Percentiles rank a stretch among this genome's conserved stretches.
phyloP scores from a whole-genome alignment of 2,797 vertebrate genomes.

The Pteronotus mesoamericanus region DNA sequence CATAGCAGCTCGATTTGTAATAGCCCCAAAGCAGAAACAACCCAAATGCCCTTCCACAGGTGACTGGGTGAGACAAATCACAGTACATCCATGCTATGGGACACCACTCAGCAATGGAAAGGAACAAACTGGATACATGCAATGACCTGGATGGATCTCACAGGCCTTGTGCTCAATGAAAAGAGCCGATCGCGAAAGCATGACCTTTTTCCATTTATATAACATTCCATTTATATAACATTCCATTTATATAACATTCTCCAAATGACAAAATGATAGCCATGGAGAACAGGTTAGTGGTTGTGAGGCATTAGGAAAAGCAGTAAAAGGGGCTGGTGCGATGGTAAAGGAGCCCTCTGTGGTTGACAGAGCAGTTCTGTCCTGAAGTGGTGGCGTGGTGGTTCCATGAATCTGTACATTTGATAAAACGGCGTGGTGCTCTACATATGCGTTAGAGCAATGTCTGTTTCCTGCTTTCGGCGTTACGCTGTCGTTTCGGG shows the following conservation, averaged over 20 bases:
- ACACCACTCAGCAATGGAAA: neutral
- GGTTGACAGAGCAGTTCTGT: neutral
- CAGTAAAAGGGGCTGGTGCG: neutral
- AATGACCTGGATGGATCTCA: neutral
- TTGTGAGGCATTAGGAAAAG: no score
- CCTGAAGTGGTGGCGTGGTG: neutral
- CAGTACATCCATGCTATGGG: neutral
- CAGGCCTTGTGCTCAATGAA: neutral
- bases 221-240: neutral
- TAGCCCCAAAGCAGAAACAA: neutral
- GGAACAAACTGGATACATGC: neutral
- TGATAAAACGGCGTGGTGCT: neutral
- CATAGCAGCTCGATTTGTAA: neutral
- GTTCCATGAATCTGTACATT: neutral
- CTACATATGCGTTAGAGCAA: neutral
- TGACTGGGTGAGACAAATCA: neutral
- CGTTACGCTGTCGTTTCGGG: neutral
- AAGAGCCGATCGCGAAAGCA: neutral
- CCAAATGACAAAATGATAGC: neutral
- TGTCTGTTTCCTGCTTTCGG: neutral
- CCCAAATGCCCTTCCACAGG: neutral
- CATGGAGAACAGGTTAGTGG: neutral
- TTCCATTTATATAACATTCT: neutral
- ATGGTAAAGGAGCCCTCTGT: neutral
- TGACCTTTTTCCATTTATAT: neutral